Evolutionary conservation across 2,113 vertebrate genomes (phyloP).

Genomic region (cat (Felis catus)): DNA sequence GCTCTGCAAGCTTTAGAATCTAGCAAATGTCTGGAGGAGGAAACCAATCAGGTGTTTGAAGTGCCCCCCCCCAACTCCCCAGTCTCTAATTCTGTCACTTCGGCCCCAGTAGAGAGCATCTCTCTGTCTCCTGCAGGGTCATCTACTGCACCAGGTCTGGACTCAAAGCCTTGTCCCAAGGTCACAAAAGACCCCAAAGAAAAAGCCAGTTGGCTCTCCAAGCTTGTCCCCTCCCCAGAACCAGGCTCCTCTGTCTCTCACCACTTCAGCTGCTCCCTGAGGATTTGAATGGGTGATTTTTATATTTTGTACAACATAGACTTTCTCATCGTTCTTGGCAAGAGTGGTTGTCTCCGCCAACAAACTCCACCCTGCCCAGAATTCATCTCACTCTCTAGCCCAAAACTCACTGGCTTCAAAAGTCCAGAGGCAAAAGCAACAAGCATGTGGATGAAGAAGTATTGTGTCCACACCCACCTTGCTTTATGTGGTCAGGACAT

Average conservation of each 20-base stretch:
- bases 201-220: background rate
- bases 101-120: background rate
- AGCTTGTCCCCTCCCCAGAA: background rate
- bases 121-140: background rate
- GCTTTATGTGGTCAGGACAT: too few relatives aligned
- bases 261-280: background rate
- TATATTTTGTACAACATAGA: background rate
- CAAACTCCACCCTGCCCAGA: background rate
- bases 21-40: background rate
- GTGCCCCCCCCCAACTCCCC: fast-evolving
- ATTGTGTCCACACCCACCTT: background rate
- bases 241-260: background rate
- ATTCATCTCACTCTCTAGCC: background rate
- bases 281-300: background rate
- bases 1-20: too few relatives aligned
- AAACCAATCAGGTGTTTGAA: background rate
- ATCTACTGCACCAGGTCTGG: background rate
- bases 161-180: too few relatives aligned
- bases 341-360: background rate
- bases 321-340: background rate
- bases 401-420: background rate
- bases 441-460: background rate
- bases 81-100: background rate
- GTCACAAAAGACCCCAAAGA: too few relatives aligned
- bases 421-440: background rate